Percentiles rank a stretch among this genome's conserved stretches.
Evolutionary conservation across 2,888 invertebrate species (phyloP).

Genomic region (Phaedon cochleariae): DNA sequence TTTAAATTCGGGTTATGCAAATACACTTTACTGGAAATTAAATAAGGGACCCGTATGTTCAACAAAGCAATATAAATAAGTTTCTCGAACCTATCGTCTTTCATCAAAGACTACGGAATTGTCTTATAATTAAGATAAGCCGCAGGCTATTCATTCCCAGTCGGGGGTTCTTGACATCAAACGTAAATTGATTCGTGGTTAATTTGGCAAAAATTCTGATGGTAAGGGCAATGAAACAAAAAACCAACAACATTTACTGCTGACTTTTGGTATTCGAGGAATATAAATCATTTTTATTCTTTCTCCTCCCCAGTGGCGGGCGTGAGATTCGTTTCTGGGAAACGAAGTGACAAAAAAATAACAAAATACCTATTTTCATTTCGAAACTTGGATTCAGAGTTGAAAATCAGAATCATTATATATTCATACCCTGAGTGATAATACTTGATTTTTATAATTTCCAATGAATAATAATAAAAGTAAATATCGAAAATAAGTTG

Average conservation of each 20-base stretch:
- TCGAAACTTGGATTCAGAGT: too few species aligned
- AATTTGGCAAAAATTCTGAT: not conserved
- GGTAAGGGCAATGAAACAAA: not conserved
- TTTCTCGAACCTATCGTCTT: not conserved
- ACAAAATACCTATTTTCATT: too few species aligned
- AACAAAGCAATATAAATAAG: not conserved
- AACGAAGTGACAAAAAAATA: too few species aligned
- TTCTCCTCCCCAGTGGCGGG: not conserved
- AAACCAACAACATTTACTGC: not conserved
- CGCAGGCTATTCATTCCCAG: not conserved
- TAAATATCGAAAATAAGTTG: too few species aligned
- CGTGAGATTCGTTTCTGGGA: too few species aligned
- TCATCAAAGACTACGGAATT: not conserved
- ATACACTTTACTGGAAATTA: conserved; percentile 2
- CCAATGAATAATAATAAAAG: too few species aligned
- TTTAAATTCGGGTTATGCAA: conserved; percentile 7
- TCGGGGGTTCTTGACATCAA: not conserved
- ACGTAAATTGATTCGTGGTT: not conserved
- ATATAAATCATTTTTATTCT: not conserved
- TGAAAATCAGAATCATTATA: too few species aligned
- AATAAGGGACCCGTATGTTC: not conserved
- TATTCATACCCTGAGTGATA: too few species aligned
- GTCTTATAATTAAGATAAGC: not conserved
- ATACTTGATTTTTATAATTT: too few species aligned
- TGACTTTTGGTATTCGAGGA: not conserved